Percentiles rank a stretch among this genome's conserved stretches.
Evolutionary conservation across 2,888 invertebrate genomes (phyloP).

Genomic region (Platerodrilus igneus): DNA sequence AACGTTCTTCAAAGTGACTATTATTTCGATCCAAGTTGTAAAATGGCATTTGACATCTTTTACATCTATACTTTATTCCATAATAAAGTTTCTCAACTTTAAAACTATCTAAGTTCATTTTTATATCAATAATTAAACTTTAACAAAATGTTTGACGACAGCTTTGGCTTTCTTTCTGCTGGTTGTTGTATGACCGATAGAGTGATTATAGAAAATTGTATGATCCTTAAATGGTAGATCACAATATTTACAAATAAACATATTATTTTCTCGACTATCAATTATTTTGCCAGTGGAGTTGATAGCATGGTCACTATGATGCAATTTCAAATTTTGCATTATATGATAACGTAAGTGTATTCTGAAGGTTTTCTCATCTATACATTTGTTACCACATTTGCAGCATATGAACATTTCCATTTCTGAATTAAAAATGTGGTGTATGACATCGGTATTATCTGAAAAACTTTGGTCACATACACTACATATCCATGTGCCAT

Average conservation of each 20-base stretch:
- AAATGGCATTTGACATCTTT: conserved; percentile 3
- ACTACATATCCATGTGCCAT: conserved; percentile 9
- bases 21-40: neutral
- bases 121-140: neutral
- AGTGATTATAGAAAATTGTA: conserved; percentile 16
- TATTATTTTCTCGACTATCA: conserved; percentile 13
- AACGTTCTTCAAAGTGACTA: neutral
- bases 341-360: conserved; percentile 11
- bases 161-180: neutral
- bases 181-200: conserved; percentile 12
- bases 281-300: conserved; percentile 11
- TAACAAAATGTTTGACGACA: neutral
- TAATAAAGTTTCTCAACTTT: conserved; percentile 1
- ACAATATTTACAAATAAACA: conserved; percentile 18
- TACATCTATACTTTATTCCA: conserved; percentile 1
- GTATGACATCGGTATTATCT: conserved; percentile 6
- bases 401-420: conserved; percentile 12
- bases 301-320: neutral
- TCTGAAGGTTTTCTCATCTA: conserved; percentile 11
- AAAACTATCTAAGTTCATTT: neutral
- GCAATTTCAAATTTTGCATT: neutral
- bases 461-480: conserved; percentile 6
- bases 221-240: conserved; percentile 12
- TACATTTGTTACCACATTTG: conserved; percentile 14
- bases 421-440: conserved; percentile 7